Base-by-base conservation (phyloP, 2,888 invertebrate genomes). In the Epirrita christyi region DNA sequence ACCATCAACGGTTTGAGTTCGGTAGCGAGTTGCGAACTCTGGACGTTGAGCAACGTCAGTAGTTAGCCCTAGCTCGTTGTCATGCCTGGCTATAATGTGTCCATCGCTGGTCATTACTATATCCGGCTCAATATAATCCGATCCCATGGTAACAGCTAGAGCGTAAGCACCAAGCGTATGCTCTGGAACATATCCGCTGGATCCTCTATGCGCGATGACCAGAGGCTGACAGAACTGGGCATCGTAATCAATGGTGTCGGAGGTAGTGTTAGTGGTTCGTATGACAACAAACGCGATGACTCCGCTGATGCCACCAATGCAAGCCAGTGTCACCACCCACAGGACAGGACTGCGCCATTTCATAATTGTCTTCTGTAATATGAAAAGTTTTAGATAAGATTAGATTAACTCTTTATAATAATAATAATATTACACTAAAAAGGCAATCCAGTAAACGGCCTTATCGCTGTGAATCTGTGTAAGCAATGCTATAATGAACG, bases 61-160 rank as follows among this genome's bases (percentile, higher is more conserved):
- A 0, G 86, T 82, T 11, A 85, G 63, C 4, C 82, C 80, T 0
- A 92, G 79, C 54, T 88, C 83, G 60, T 90, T 91, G 63, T 90
- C 90, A 63, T 91, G 90, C 60, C 89, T 73, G 1, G 89, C 87
- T 48, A 92, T 82, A 36, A 92, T 73, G 9, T 85, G 78, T 2
- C 86, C 84, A 43, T 92, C 90, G 58, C 74, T 82, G 2, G 88
- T 89, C 79, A 88, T 90, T 0, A 91, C 90, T 3, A 91, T 71
- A 58, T 91, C 90, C 4, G 89, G 90, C 68, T 92, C 91, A 5
- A 92, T 75, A 63, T 86, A 91, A 64, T 92, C 90, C 0, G 89
- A 76, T 2, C 89, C 90, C 87, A 90, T 86, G 10, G 84, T 85
- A 55, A 88, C 79, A 13, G 91, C 89, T 2, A 92, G 78, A 4